Evolutionary conservation across 2,797 vertebrate genomes (phyloP).

Genomic region (Hemibagrus guttatus): DNA sequence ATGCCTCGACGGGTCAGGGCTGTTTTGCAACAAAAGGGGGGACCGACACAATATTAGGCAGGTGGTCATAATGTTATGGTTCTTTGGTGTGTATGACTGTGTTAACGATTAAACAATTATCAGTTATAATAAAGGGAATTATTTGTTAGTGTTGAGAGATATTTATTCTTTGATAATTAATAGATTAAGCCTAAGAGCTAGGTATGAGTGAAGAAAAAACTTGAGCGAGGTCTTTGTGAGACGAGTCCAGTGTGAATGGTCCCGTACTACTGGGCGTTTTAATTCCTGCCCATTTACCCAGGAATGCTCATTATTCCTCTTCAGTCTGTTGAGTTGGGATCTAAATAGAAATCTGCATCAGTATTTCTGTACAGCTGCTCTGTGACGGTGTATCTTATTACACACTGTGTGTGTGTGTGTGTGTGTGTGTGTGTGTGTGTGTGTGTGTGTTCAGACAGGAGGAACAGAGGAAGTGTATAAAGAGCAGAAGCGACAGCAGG

Average conservation of each 20-base stretch:
- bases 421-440: background rate
- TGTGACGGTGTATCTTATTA: background rate
- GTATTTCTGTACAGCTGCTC: background rate
- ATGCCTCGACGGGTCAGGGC: no score
- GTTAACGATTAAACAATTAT: no score
- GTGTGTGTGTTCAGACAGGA: constrained; percentile 76
- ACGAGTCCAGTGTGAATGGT: no score
- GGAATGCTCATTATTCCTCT: background rate
- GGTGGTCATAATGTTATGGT: no score
- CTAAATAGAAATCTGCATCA: no score
- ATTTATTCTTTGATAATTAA: background rate
- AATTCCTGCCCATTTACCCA: background rate
- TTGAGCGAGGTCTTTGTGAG: background rate
- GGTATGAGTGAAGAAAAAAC: background rate
- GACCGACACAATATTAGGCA: no score
- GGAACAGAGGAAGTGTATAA: constrained; percentile 90
- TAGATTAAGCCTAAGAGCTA: background rate
- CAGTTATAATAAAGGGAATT: background rate
- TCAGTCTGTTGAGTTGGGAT: background rate
- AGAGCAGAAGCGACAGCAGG: constrained; percentile 86
- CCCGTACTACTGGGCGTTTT: background rate
- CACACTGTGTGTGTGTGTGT: background rate
- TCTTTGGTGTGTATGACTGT: no score
- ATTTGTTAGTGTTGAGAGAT: background rate
- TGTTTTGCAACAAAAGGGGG: no score